Evolutionary conservation across 2,888 invertebrate species (phyloP).

Genomic region (Tubiluchus corallicola): DNA sequence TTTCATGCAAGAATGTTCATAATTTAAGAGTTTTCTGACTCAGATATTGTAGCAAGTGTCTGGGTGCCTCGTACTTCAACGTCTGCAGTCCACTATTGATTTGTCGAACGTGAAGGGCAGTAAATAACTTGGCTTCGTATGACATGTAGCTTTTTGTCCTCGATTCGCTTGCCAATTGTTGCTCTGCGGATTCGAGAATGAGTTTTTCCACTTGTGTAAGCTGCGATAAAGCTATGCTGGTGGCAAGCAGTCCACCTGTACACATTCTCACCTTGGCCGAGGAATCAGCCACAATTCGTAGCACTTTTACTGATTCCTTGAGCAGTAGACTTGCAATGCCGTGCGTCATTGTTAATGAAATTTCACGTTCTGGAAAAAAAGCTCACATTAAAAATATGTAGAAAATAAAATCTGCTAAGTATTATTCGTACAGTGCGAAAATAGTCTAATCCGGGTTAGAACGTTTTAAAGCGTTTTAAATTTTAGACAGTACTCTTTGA

Average conservation of each 20-base stretch:
- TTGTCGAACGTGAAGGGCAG: neutral
- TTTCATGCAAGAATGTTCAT: no score
- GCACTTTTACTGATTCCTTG: neutral
- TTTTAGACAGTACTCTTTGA: no score
- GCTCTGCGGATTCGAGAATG: neutral
- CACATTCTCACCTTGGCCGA: neutral
- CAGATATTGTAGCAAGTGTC: no score
- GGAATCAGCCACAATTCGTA: neutral
- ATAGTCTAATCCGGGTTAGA: no score
- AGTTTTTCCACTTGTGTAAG: neutral
- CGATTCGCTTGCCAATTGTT: neutral
- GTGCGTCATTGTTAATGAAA: no score
- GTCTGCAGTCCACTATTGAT: neutral
- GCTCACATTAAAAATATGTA: no score
- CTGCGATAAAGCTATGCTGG: neutral
- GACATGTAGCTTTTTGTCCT: neutral
- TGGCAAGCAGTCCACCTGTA: neutral
- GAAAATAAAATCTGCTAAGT: no score
- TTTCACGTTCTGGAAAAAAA: no score
- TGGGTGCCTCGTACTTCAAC: neutral
- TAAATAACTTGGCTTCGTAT: neutral
- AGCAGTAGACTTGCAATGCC: conserved; percentile 1
- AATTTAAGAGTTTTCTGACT: no score
- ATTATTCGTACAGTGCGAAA: no score
- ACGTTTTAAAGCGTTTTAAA: no score